Base-by-base conservation (phyloP, 2,113 vertebrate genomes). In the Hippocampus zosterae region DNA sequence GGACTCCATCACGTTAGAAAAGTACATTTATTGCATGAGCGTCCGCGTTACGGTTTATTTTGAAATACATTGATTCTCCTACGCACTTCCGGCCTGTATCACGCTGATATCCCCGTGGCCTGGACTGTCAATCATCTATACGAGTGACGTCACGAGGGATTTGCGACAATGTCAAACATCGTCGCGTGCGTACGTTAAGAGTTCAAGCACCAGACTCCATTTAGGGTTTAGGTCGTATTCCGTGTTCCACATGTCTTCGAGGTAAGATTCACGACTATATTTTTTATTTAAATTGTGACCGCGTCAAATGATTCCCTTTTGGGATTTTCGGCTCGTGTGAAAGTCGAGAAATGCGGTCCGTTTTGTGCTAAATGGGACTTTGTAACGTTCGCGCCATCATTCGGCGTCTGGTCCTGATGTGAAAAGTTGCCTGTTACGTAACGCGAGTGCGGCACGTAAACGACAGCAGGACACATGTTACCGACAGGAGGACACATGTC, bases 141-240 rank as follows among this genome's bases (percentile, higher is more conserved):
- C 77, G n/a, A 25, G 40, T 87, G 83, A 85, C 85, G 75, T 87
- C 81, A 89, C 83, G 18, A 76, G 70, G 83, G 88, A 86, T 87
- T 69, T 37, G 78, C 78, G 67, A 90, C 89, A 87, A 91, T 92
- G 91, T 89, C 90, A 89, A 81, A 82, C 74, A 70, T 69, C 37
- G 59, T 25, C 52, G 72, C 18, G 72, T 83, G 0, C 69, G 6
- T 3, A 77, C 55, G 72, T 76, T 74, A 72, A 64, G 71, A 73
- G 69, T 82, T 23, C 76, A 15, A 81, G 76, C 2, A 3, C 71
- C 15, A 18, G 55, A 64, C 42, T 67, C 46, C 68, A 0, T 18
- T 41, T 56, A 65, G 63, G 25, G 10, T 60, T 37, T 15, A 65
- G 66, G 77, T 11, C 52, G 41, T 65, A 60, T 33, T 63, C 56